Base-by-base conservation (phyloP, 2,888 invertebrate species). In the Galeopsomyia nigrocyanea region DNA sequence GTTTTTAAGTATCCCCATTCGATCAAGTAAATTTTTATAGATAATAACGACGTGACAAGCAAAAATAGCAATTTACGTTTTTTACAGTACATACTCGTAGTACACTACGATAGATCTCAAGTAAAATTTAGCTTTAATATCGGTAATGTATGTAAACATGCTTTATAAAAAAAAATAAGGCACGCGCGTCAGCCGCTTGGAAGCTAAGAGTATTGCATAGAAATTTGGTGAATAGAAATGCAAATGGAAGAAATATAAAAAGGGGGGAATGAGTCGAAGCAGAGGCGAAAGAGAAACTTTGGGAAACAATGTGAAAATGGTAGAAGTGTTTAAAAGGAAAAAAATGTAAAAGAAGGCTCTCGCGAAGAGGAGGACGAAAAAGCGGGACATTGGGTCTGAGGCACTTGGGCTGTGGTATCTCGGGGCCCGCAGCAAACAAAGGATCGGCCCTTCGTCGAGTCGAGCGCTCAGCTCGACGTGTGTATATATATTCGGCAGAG, bases 361-460 rank as follows among this genome's bases (percentile, higher is more conserved):
- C 63, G 49, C 70, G 60, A 26, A 39, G 9, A 64, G 53, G 19
- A 16, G 17, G 60, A 26, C 1, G 17, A 60, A 60, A 61, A 56
- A 47, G 56, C 57, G 57, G 39, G 49, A 22, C 39, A 51, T 61
- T 61, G 47, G 22, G 39, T 39, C 13, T 39, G 39, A 39, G 13
- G n/a, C 16, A 10, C 19, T 22, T 14, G 22, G 55, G 55, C 57
- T 3, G 7, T 39, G 7, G 39, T 70, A 67, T 65, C 47, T 69
- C 62, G 55, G 55, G 22, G 56, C n/a, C 51, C 57, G 62, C 53
- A 17, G 66, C 75, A 75, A 75, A 75, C 75, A 75, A 75, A 75
- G 75, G 75, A 72, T 75, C 64, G 75, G 75, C 75, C 72, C 75
- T 75, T 75, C 17, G 53, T n/a, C 51, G 26, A 46, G 55, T 39